A percentile compares a stretch with the other conserved stretches of the same genome.
Evolutionary conservation across 2,797 vertebrate genomes (phyloP).

Genomic region (Serranus cabrilla): DNA sequence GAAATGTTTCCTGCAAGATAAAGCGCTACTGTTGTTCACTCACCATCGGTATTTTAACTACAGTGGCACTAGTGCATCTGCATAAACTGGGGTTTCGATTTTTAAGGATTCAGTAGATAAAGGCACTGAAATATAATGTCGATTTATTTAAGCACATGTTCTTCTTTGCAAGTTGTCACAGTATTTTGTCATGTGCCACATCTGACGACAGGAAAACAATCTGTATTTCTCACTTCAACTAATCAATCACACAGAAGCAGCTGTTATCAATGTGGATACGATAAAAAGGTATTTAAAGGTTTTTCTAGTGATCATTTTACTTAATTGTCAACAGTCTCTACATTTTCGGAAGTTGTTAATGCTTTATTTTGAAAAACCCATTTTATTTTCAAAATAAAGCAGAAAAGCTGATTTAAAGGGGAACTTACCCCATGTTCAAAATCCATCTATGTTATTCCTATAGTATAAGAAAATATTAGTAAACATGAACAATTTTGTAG

Average conservation of each 20-base stretch:
- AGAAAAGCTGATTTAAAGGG: not conserved
- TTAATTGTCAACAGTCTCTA: not conserved
- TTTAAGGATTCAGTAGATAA: not conserved
- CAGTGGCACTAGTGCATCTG: not conserved
- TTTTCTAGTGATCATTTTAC: not conserved
- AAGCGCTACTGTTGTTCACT: not conserved
- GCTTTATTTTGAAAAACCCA: constrained; percentile 2
- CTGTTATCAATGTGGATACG: not conserved
- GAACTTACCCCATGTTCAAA: too few species aligned
- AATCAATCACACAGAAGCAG: not conserved
- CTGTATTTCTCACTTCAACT: not conserved
- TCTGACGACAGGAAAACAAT: not conserved
- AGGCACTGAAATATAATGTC: not conserved
- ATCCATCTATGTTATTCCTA: too few species aligned
- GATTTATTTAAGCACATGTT: not conserved
- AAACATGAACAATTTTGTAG: too few species aligned
- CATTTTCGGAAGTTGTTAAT: not conserved
- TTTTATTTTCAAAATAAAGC: not conserved
- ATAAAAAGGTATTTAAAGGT: not conserved
- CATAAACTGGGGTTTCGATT: not conserved
- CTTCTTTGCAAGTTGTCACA: not conserved
- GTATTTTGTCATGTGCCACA: not conserved
- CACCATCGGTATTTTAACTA: not conserved
- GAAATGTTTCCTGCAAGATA: not conserved
- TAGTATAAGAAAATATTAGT: too few species aligned